phyloP scores from a whole-genome alignment of 2,888 invertebrate species.

The Tenthredo amoena region DNA sequence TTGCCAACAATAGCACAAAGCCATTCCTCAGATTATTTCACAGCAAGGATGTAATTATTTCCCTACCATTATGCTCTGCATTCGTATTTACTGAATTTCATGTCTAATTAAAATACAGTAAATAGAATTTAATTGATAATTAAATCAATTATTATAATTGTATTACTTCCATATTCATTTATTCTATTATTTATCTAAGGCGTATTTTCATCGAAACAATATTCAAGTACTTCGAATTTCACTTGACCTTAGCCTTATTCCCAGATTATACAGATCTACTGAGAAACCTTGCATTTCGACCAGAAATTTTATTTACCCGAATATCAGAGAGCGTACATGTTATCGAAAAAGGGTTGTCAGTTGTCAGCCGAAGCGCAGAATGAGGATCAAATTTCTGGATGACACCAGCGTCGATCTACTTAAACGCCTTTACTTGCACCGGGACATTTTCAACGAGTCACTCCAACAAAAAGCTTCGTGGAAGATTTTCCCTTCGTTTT shows the following conservation, averaged over 20 bases:
- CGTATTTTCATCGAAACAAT: not conserved
- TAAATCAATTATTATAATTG: not conserved
- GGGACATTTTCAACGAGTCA: conserved; percentile 17
- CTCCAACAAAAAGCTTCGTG: conserved; percentile 25
- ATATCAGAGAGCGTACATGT: conserved; percentile 11
- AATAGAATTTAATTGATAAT: not conserved
- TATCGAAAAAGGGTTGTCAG: conserved; percentile 46
- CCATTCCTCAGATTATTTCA: conserved; percentile 40
- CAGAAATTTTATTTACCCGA: conserved; percentile 27
- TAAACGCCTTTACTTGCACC: conserved; percentile 29
- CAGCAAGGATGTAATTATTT: conserved; percentile 34
- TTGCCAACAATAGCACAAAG: conserved; percentile 41
- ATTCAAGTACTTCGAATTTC: not conserved
- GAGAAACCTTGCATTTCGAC: conserved; percentile 3
- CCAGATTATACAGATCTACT: not conserved
- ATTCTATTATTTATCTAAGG: not conserved
- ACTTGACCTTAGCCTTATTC: not conserved
- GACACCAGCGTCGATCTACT: conserved; percentile 13
- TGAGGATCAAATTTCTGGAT: conserved; percentile 31
- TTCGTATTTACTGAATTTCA: not conserved
- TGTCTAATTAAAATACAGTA: conserved; percentile 18
- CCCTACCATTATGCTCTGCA: conserved; percentile 14
- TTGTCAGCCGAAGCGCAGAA: conserved; percentile 30
- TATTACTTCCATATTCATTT: not conserved
- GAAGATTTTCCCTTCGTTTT: conserved; percentile 36